These are phyloP conservation scores for Gnatocerus cornutus DNA, from an alignment of 2,888 invertebrate genomes.

Conservation along the genomic window DNA sequence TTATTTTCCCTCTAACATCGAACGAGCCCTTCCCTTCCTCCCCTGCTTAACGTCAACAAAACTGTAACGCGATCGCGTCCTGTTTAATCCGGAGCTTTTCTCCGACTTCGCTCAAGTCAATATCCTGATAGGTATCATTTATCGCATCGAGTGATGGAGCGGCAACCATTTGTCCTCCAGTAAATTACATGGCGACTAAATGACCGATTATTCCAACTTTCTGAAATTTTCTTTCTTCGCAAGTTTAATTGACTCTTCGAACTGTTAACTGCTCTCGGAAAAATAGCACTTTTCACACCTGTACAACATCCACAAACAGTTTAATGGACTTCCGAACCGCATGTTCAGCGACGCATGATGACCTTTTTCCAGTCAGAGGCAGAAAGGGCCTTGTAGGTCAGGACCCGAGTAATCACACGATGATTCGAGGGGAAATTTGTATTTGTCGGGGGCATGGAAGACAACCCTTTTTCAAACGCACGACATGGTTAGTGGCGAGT, in stretches of 20 bases:
- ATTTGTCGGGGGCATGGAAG: constrained; percentile 12
- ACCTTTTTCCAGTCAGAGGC: constrained; percentile 1
- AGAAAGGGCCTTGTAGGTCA: constrained; percentile 11
- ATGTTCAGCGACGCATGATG: constrained; percentile 20
- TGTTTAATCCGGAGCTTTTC: constrained; percentile 28
- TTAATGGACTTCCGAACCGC: constrained; percentile 11
- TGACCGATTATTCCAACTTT: constrained; percentile 30
- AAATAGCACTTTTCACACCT: constrained; percentile 20
- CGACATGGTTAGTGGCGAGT: background rate
- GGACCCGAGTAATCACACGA: constrained; percentile 16
- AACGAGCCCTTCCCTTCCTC: background rate
- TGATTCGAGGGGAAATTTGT: constrained; percentile 22
- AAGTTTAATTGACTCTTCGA: constrained; percentile 6
- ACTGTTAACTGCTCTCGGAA: background rate
- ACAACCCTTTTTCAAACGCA: constrained; percentile 13
- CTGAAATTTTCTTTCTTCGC: background rate
- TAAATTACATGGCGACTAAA: constrained; percentile 27
- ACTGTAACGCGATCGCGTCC: constrained; percentile 8
- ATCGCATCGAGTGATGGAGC: constrained; percentile 29
- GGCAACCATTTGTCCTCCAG: constrained; percentile 34
- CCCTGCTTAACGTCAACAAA: constrained; percentile 9
- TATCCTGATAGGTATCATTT: constrained; percentile 41
- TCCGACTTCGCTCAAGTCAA: constrained; percentile 22
- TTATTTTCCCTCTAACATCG: background rate
- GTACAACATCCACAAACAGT: background rate